Base-by-base conservation (phyloP, 2,888 invertebrate species). In the Eremobia ochroleuca region DNA sequence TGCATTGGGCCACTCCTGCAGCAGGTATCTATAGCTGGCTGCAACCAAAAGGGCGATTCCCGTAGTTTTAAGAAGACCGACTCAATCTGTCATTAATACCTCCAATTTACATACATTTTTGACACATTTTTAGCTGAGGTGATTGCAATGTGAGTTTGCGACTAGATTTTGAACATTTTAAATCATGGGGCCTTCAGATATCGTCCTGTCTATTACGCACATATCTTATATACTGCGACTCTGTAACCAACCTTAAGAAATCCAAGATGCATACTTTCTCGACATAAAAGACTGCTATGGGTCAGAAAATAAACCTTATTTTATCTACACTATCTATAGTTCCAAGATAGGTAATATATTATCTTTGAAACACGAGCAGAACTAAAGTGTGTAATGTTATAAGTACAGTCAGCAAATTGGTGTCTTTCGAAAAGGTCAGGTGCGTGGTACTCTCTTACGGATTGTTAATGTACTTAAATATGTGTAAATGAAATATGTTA, bases 371-470 rank as follows among this genome's bases (percentile, higher is more conserved):
- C 31, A 46, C 34, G 15, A 43, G 43, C 43, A 66, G 13, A 71
- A 34, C n/a, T 46, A n/a, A 68, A 34, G n/a, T n/a, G 46, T 2
- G 43, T 67, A 37, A 34, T 61, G 1, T 43, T 43, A 18, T 28
- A 28, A n/a, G 28, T 72, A 40, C 31, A 55, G 73, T 73, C 31
- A 18, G 25, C 40, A 40, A 73, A 73, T 9, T 43, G 31, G 0
- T 37, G 5, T n/a, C 52, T 49, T 70, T 34, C 21, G 6, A 21
- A 68, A 68, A 11, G 21, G 0, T 67, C 6, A 18, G 18, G 43
- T 25, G 8, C 13, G 25, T 3, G 28, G 40, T 40, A 31, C 28
- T n/a, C 18, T 1, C 69, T 21, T n/a, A 31, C 15, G 13, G 25
- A 2, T 62, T 4, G 8, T 25, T 6, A 15, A 58, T 49, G 46